phyloP scores from a whole-genome alignment of 2,888 invertebrate species.

The Agrypnus murinus region DNA sequence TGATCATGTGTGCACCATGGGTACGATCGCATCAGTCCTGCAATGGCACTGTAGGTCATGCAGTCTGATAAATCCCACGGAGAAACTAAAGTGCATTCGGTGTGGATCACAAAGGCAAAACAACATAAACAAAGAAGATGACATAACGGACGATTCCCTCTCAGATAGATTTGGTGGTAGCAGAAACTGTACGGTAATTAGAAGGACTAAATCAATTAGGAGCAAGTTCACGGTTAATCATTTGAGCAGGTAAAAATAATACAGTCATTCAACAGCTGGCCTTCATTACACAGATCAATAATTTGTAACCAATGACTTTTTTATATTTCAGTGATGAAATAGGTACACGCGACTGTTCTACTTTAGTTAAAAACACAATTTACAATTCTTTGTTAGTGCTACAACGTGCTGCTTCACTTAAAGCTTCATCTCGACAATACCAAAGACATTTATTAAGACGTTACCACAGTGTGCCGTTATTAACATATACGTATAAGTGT shows the following conservation, averaged over 20 bases:
- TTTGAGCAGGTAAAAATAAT: conserved; percentile 42
- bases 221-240: conserved; percentile 48
- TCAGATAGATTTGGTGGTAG: conserved; percentile 61
- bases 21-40: conserved; percentile 94
- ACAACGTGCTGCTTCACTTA: conserved; percentile 52
- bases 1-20: conserved; percentile 81
- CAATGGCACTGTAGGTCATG: conserved; percentile 94
- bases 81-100: conserved; percentile 88
- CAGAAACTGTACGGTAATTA: conserved; percentile 68
- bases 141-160: conserved; percentile 55
- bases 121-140: conserved; percentile 64
- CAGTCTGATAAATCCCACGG: conserved; percentile 91
- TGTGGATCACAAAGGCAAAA: conserved; percentile 81
- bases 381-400: conserved; percentile 57
- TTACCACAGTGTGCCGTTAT: conserved; percentile 55
- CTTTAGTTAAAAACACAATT: conserved; percentile 63
- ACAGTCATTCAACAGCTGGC: conserved; percentile 47
- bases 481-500: conserved; percentile 54
- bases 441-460: conserved; percentile 43
- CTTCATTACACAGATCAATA: conserved; percentile 60
- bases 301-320: conserved; percentile 55
- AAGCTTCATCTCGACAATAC: conserved; percentile 34
- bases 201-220: conserved; percentile 60
- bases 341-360: conserved; percentile 58
- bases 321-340: conserved; percentile 56